phyloP scores from a whole-genome alignment of 2,888 invertebrate species.

The Spisula solida region DNA sequence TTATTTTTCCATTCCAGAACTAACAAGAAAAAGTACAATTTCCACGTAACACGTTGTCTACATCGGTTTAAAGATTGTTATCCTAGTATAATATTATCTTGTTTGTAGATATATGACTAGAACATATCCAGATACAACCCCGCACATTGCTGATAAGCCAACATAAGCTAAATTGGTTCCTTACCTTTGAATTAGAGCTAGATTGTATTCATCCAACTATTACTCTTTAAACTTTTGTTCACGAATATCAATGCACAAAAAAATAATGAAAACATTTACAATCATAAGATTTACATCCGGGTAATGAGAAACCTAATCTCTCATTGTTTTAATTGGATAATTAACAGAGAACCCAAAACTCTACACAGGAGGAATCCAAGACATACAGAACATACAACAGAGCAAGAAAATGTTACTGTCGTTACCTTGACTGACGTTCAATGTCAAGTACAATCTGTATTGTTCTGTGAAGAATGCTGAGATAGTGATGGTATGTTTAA shows the following conservation, averaged over 20 bases:
- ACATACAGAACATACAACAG: no score
- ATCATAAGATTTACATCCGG: background rate
- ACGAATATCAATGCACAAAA: background rate
- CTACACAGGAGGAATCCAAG: background rate
- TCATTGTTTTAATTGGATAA: background rate
- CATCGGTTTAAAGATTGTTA: background rate
- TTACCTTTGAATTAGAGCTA: background rate
- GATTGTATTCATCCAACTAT: background rate
- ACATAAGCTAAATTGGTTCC: background rate
- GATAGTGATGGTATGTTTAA: no score
- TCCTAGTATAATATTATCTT: background rate
- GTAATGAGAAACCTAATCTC: background rate
- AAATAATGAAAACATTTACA: background rate
- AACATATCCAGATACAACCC: background rate
- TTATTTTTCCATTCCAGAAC: no score
- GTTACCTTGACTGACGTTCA: background rate
- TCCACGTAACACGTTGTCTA: background rate
- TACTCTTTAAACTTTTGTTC: background rate
- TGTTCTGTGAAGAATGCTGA: no score
- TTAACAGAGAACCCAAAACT: background rate
- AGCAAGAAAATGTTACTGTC: background rate
- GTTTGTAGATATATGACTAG: background rate
- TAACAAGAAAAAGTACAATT: background rate
- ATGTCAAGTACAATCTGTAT: background rate
- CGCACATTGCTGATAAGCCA: background rate